phyloP scores from a whole-genome alignment of 2,888 invertebrate genomes.

The Lepetodrilus schrolli region DNA sequence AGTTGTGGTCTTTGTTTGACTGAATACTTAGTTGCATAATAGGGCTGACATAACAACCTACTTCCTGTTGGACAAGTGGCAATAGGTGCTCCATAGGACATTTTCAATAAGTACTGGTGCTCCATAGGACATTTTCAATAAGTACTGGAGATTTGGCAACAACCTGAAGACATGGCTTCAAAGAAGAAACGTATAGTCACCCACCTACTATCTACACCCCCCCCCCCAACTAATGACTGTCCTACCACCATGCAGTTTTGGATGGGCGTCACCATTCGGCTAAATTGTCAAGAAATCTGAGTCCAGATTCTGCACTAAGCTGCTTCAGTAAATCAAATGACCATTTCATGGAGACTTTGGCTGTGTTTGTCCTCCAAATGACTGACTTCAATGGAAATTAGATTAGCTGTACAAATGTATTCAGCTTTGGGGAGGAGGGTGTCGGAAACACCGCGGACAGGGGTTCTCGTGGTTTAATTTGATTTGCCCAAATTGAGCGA shows the following conservation, averaged over 20 bases:
- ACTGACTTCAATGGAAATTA: not conserved
- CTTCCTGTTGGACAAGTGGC: too few relatives aligned
- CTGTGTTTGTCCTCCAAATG: not conserved
- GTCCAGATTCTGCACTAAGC: not conserved
- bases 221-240: not conserved
- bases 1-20: too few relatives aligned
- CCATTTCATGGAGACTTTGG: not conserved
- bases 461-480: slow-evolving; percentile 5
- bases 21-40: too few relatives aligned
- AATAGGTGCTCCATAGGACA: too few relatives aligned
- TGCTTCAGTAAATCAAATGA: not conserved
- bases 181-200: too few relatives aligned
- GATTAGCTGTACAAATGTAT: not conserved
- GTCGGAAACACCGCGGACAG: too few relatives aligned
- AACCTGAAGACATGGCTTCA: too few relatives aligned
- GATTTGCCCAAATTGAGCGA: not conserved
- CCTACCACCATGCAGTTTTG: not conserved
- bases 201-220: too few relatives aligned
- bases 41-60: too few relatives aligned
- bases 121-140: too few relatives aligned
- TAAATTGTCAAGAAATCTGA: not conserved
- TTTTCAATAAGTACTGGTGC: too few relatives aligned
- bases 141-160: too few relatives aligned
- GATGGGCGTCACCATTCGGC: not conserved
- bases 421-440: not conserved